Base-by-base conservation (phyloP, 2,888 invertebrate species). In the Meandrusa payeni region DNA sequence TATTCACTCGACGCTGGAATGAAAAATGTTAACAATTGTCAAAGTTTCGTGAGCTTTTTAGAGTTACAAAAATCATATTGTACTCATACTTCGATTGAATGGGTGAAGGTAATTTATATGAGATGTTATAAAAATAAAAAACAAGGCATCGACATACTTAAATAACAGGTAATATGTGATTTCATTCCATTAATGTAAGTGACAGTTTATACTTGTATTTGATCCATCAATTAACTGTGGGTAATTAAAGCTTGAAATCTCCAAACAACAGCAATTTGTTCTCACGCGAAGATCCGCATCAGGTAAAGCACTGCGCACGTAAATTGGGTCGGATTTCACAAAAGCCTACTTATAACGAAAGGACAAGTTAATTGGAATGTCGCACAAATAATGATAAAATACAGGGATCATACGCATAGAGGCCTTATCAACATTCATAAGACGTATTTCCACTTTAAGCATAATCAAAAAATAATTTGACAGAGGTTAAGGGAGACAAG, bases 321-420 rank as follows among this genome's bases (percentile, higher is more conserved):
- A 39, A 22, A 29, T 39, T 39, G 29, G 20, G 29, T 13, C 29
- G 22, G 20, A 29, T 39, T 20, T 22, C 17, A 37, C 37, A 37
- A 37, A 20, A 20, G 37, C 38, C 28, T 39, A 39, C 38, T 39
- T 29, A 29, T n/a, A 12, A 22, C 13, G 20, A 2, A 28, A 39
- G 38, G 38, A 29, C 38, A 39, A 22, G 13, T 39, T 39, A 29
- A 39, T 39, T 41, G 41, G 33, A 13, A 34, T 41, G 41, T 41
- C 41, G 15, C 28, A 33, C 12, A 41, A 41, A 41, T 34, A 33
- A 41, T 34, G 34, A 39, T 41, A 41, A 41, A 34, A 41, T 41
- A 33, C 41, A 12, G 24, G 23, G 20, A 26, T 22, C 33, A 27
- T 26, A 40, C 32, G 20, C 13, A 41, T 26, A 31, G 11, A 12